These are phyloP conservation scores for Epinotia brunnichana DNA, from an alignment of 2,888 invertebrate genomes.

Conservation along the genomic window DNA sequence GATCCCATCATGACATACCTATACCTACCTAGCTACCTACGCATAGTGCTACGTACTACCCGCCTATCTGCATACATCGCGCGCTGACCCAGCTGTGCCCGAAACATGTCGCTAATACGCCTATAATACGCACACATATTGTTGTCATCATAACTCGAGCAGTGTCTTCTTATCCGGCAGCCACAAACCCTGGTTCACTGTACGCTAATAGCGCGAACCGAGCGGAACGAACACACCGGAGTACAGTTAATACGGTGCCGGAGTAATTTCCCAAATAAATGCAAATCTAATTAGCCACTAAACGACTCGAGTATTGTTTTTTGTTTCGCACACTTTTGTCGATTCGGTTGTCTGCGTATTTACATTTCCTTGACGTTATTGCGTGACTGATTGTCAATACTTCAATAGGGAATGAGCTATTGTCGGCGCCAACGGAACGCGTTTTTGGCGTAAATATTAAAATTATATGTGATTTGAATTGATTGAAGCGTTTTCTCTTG, in stretches of 20 bases:
- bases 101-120: too few species aligned
- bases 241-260: slow-evolving; percentile 42
- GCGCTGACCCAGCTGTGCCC: too few species aligned
- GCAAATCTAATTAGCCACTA: slow-evolving; percentile 33
- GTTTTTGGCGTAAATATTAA: not conserved
- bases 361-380: slow-evolving; percentile 11
- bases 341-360: slow-evolving; percentile 29
- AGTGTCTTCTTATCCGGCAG: slow-evolving; percentile 11
- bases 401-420: slow-evolving; percentile 14
- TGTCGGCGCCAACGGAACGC: not conserved
- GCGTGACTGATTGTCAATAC: slow-evolving; percentile 28
- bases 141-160: not conserved
- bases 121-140: not conserved
- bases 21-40: too few species aligned
- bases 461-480: not conserved
- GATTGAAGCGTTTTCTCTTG: too few species aligned
- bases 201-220: slow-evolving; percentile 28
- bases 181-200: slow-evolving; percentile 35
- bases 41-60: too few species aligned
- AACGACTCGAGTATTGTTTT: slow-evolving; percentile 27
- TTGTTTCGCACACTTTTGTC: slow-evolving; percentile 23
- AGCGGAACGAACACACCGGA: slow-evolving; percentile 38
- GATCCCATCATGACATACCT: too few species aligned
- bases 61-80: too few species aligned
- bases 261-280: slow-evolving; percentile 36